Conservation (phyloP, 2,888 invertebrate genomes). For the Dasypolia templi region DNA sequence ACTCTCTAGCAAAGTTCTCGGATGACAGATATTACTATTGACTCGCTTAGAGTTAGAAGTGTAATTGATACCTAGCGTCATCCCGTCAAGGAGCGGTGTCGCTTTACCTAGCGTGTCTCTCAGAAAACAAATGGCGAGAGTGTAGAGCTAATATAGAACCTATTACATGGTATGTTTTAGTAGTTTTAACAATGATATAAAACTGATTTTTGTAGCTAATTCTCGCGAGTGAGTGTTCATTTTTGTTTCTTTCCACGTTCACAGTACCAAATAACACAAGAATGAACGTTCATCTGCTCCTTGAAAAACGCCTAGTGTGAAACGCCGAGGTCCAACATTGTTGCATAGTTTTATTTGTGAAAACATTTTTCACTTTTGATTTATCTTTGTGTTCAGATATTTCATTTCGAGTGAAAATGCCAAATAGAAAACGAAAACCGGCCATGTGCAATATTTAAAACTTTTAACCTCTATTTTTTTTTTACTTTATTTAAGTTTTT, state of each 20-base stretch:
- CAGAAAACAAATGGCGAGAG: not conserved
- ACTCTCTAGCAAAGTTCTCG: not conserved
- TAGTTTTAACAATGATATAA: not conserved
- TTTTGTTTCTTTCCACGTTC: no score
- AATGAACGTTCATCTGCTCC: not conserved
- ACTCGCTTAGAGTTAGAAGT: not conserved
- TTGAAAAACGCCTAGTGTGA: not conserved
- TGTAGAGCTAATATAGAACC: not conserved
- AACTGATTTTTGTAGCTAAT: not conserved
- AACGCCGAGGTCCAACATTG: no score
- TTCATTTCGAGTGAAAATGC: no score
- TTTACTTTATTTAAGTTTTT: no score
- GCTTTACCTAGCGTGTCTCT: no score
- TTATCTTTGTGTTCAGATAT: no score
- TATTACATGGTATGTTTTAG: not conserved
- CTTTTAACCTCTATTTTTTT: no score
- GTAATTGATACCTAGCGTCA: constrained; percentile 2
- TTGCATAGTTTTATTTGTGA: not conserved
- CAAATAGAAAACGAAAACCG: no score
- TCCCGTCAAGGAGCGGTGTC: not conserved
- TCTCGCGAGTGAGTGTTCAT: no score
- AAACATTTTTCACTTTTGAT: not conserved
- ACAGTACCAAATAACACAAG: no score
- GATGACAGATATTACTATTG: not conserved
- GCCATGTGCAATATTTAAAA: no score